phyloP scores from a whole-genome alignment of 2,888 invertebrate genomes.

The Drosophila diplacantha region DNA sequence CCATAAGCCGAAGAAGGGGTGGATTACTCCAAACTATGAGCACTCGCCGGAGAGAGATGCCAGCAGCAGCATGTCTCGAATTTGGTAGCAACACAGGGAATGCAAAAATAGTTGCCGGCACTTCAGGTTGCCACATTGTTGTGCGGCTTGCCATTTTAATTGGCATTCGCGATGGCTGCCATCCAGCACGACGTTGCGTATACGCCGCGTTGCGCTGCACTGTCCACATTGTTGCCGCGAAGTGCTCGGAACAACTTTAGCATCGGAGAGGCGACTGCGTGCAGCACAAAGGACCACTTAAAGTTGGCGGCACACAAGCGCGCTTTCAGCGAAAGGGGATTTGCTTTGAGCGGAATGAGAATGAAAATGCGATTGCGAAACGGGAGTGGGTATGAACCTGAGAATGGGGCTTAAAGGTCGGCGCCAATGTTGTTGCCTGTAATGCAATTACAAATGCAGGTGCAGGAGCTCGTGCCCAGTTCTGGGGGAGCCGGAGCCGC shows the following conservation, averaged over 20 bases:
- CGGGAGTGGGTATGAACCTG: background rate
- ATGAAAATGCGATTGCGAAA: slow-evolving; percentile 12
- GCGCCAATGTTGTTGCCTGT: slow-evolving; percentile 39
- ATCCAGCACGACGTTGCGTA: slow-evolving; percentile 30
- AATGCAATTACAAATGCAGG: slow-evolving; percentile 69
- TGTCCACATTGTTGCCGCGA: slow-evolving; percentile 46
- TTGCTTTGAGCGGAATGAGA: slow-evolving; percentile 58
- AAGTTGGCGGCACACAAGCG: slow-evolving; percentile 48
- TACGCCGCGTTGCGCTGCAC: slow-evolving; percentile 24
- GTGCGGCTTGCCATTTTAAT: slow-evolving; percentile 41
- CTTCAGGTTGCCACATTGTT: slow-evolving; percentile 48
- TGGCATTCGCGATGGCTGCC: slow-evolving; percentile 33
- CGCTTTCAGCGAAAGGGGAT: slow-evolving; percentile 45
- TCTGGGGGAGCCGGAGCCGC: slow-evolving; percentile 1
- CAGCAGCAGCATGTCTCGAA: slow-evolving; percentile 6
- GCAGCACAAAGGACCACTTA: slow-evolving; percentile 66
- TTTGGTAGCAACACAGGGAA: slow-evolving; percentile 21
- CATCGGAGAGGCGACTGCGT: slow-evolving; percentile 24
- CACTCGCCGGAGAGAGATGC: slow-evolving; percentile 1
- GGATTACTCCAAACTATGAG: slow-evolving; percentile 8
- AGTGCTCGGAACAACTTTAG: slow-evolving; percentile 33
- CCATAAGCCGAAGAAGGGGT: background rate
- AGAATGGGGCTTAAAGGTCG: slow-evolving; percentile 25
- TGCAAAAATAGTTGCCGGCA: slow-evolving; percentile 46
- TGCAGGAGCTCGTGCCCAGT: slow-evolving; percentile 6